Evolutionary conservation across 1,140 invertebrate genomes (phyloP).

Genomic region (Ceratosolen solmsi): DNA sequence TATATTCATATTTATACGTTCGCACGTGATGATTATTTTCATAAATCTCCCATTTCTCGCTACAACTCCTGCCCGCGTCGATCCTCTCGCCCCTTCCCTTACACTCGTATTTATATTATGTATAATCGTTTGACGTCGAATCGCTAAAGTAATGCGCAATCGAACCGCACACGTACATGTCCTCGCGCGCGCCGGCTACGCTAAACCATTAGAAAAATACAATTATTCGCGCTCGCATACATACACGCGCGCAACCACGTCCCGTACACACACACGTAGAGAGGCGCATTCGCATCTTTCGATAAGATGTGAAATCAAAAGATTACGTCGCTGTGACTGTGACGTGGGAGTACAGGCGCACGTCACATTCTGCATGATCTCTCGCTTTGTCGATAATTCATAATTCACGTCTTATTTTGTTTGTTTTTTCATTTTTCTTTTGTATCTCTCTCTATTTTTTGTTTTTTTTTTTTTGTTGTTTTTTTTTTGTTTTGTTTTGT

Average conservation of each 20-base stretch:
- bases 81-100: background rate
- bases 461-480: too few relatives aligned
- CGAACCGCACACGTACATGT: background rate
- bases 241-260: background rate
- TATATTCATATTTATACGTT: constrained; percentile 52
- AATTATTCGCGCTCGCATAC: constrained; percentile 61
- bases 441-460: too few relatives aligned
- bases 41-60: background rate
- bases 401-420: too few relatives aligned
- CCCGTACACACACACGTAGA: background rate
- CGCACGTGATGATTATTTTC: too few relatives aligned
- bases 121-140: constrained; percentile 56
- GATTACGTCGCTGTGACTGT: too few relatives aligned
- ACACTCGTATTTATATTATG: constrained; percentile 55
- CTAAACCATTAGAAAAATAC: constrained; percentile 72
- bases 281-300: background rate
- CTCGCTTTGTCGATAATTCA: too few relatives aligned
- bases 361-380: too few relatives aligned
- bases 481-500: too few relatives aligned
- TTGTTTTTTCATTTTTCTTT: too few relatives aligned
- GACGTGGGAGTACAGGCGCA: too few relatives aligned
- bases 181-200: constrained; percentile 47
- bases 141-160: constrained; percentile 54
- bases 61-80: background rate
- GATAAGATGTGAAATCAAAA: too few relatives aligned